Percentiles rank a stretch among this genome's conserved stretches.
These are phyloP conservation scores for Netelia virgata DNA, from an alignment of 2,888 invertebrate genomes.

Conservation along the genomic window DNA sequence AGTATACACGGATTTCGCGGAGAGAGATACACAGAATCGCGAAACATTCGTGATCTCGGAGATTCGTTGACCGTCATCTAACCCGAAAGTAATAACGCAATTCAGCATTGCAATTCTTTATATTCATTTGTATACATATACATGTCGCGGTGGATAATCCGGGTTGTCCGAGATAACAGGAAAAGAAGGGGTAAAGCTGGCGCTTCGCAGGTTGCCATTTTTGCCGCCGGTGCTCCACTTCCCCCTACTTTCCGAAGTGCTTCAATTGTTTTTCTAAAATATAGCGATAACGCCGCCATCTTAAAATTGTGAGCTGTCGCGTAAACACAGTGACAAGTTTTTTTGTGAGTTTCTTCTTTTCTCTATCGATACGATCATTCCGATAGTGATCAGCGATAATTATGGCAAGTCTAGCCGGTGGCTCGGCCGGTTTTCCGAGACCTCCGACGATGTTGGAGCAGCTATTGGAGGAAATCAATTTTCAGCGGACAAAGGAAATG, in stretches of 20 bases:
- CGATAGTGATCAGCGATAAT: not conserved
- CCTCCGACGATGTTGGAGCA: slow-evolving; percentile 92
- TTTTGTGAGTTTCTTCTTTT: not conserved
- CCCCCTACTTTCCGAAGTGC: not conserved
- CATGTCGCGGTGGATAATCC: not conserved
- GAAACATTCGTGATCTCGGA: not conserved
- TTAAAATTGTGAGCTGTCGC: slow-evolving; percentile 36
- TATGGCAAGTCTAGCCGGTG: slow-evolving; percentile 81
- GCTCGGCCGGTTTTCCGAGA: slow-evolving; percentile 83
- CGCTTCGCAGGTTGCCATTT: slow-evolving; percentile 7
- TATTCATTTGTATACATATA: not conserved
- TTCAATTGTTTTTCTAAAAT: slow-evolving; percentile 23
- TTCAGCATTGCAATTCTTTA: not conserved
- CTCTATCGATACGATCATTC: not conserved
- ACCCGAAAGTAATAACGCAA: not conserved
- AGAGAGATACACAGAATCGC: not conserved
- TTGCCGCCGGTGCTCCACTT: slow-evolving; percentile 22
- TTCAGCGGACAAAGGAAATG: slow-evolving; percentile 96
- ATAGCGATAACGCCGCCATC: slow-evolving; percentile 30
- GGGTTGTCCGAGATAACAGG: not conserved
- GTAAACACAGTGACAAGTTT: slow-evolving; percentile 31
- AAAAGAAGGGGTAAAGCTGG: not conserved
- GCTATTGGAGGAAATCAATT: slow-evolving; percentile 95
- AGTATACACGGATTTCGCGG: not conserved
- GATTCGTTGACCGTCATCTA: not conserved